Base-by-base conservation (phyloP, 2,888 invertebrate species). In the Pyralis farinalis region DNA sequence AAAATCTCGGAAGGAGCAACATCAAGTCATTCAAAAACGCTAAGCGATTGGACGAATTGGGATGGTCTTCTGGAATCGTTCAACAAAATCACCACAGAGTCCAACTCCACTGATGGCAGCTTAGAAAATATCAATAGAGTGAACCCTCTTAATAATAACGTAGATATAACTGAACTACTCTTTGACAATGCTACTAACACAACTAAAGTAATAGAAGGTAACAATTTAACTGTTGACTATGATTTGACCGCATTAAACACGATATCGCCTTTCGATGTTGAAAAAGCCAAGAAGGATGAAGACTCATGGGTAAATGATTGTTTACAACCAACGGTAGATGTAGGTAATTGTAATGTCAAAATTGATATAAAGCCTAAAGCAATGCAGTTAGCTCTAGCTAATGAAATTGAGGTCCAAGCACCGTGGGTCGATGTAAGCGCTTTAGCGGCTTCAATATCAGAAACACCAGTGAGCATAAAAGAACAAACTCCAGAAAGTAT, bases 391-490 rank as follows among this genome's bases (percentile, higher is more conserved):
- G 94, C 94, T 2, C 81, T 94, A 54, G 94, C 94, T 0, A 93
- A 94, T 25, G 94, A 95, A 63, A 92, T 94, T 49, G 95, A 95
- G 72, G 86, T 94, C 29, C 93, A 94, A 46, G 91, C 93, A 0
- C 92, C 93, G 0, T 95, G 95, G 95, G 90, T 93, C 1, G 94
- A 95, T 61, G 93, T 94, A 0, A 93, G 92, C 51, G 92, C 93
- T 3, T 74, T 94, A 40, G 92, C 93, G 1, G 91, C 93, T 0
- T 91, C 91, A 30, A 88, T 91, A 63, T 90, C 91, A 47, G 90
- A 92, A 79, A 91, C 92, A 0, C 92, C 92, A 11, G 88, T 94
- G 0, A 91, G 91, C 49, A 91, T 92, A 31, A 91, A 92, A 68
- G 91, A 91, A 52, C 90, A 85, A 72, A 87, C 67, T 31, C 92